Evolutionary conservation across 2,888 invertebrate genomes (phyloP), one percentile per base, ranked within the genome.

Genomic region (Xanthorhoe designata): DNA sequence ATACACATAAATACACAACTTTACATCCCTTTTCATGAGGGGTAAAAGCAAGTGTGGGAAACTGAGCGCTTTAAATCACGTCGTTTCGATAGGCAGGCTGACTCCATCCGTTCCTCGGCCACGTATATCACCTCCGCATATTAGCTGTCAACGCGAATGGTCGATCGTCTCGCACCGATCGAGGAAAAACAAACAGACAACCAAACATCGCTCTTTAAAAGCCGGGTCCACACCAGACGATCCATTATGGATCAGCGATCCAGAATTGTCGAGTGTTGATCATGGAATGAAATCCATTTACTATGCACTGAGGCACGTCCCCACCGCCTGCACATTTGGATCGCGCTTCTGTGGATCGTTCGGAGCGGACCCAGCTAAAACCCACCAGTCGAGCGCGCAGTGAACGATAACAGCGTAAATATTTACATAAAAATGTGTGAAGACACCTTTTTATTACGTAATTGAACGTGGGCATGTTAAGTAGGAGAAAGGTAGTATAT

Each of bases 81-180:
- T 58, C 64, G 63, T 50, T 47, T 53, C 58, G 59, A 75, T 74
- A 70, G 69, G n/a, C 74, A 61, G 68, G 74, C 69, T 73, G 71
- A 69, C 67, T 75, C 72, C 75, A 77, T 78, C 77, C 73, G 73
- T 68, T 76, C 68, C 65, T 71, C 70, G 64, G 60, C 73, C 78
- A 78, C 78, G 81, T 83, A 84, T 79, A 83, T 86, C 85, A 85
- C 83, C 74, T 80, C 77, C 82, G 81, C 86, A 86, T 87, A 87
- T 86, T 85, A 84, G 83, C 86, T 87, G 87, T 88, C 88, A 86
- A 78, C 86, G 75, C 72, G 78, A 78, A 76, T 78, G 80, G 80
- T 74, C 85, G 82, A 86, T 87, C 79, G 81, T 78, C 77, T 74
- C 79, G 64, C 73, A 70, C 72, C 77, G 77, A 75, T 78, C 78